Evolutionary conservation across 1,140 invertebrate species (phyloP).

Genomic region (Patella vulgata): DNA sequence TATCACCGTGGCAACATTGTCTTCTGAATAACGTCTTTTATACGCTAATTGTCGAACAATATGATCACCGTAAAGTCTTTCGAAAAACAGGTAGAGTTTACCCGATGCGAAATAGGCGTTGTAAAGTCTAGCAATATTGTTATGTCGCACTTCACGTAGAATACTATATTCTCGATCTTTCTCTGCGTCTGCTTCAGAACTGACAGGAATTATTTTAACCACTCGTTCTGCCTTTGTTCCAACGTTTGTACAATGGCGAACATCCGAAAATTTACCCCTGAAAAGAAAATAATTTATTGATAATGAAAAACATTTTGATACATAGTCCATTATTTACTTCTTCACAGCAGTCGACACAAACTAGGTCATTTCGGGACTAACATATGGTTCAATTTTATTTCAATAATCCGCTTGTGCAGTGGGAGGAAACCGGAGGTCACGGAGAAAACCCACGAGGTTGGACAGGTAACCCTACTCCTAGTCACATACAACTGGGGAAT

Average conservation of each 20-base stretch:
- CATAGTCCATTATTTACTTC: neutral
- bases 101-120: constrained; percentile 62
- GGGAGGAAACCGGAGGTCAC: too few species aligned
- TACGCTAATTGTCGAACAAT: constrained; percentile 87
- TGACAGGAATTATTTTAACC: constrained; percentile 42
- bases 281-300: constrained; percentile 19
- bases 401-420: too few species aligned
- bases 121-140: constrained; percentile 81
- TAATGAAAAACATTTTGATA: neutral
- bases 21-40: constrained; percentile 88
- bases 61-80: constrained; percentile 91
- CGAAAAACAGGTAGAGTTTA: constrained; percentile 77
- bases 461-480: too few species aligned
- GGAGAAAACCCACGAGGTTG: too few species aligned
- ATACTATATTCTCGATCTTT: constrained; percentile 80
- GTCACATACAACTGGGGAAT: too few species aligned
- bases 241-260: constrained; percentile 79
- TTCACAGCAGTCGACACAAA: too few species aligned
- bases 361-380: too few species aligned
- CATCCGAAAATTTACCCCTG: constrained; percentile 85
- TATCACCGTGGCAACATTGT: constrained; percentile 86
- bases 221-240: constrained; percentile 27
- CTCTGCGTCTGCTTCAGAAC: constrained; percentile 21
- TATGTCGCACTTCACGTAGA: constrained; percentile 82
- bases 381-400: too few species aligned